phyloP scores from a whole-genome alignment of 2,888 invertebrate species.

The Zele albiditarsus region DNA sequence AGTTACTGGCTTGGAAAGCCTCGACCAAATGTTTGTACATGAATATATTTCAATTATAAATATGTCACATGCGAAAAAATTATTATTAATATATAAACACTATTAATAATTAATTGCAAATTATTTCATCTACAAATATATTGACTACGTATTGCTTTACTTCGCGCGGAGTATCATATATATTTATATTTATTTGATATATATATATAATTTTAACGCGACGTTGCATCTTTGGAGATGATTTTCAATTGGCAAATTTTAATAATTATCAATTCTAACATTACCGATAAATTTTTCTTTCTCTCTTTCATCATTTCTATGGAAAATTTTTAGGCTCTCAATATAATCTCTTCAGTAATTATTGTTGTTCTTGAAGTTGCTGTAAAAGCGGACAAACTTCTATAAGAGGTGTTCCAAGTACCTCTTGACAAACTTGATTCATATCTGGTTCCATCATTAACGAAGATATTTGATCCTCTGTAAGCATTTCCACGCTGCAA shows the following conservation, averaged over 20 bases:
- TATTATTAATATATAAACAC: neutral
- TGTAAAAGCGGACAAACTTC: constrained; percentile 73
- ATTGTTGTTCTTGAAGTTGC: constrained; percentile 68
- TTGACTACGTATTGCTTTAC: constrained; percentile 11
- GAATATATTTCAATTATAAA: neutral
- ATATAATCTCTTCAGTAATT: constrained; percentile 45
- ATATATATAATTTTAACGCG: constrained; percentile 13
- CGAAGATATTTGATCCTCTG: constrained; percentile 84
- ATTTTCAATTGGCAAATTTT: constrained; percentile 4
- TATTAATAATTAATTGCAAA: constrained; percentile 7
- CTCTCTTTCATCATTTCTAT: constrained; percentile 13
- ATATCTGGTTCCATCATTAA: constrained; percentile 84
- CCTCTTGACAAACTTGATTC: constrained; percentile 80
- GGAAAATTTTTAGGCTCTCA: constrained; percentile 19
- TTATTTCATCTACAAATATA: constrained; percentile 8
- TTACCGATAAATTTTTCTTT: constrained; percentile 26
- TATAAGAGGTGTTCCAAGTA: constrained; percentile 77
- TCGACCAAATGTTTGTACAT: neutral
- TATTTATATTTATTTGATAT: neutral
- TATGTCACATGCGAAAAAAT: constrained; percentile 1
- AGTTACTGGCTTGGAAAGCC: neutral
- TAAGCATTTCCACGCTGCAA: constrained; percentile 84
- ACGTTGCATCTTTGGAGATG: constrained; percentile 10
- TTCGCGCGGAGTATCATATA: constrained; percentile 16
- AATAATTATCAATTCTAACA: neutral